phyloP scores from a whole-genome alignment of 2,797 vertebrate genomes.

The Gymnocypris eckloni region DNA sequence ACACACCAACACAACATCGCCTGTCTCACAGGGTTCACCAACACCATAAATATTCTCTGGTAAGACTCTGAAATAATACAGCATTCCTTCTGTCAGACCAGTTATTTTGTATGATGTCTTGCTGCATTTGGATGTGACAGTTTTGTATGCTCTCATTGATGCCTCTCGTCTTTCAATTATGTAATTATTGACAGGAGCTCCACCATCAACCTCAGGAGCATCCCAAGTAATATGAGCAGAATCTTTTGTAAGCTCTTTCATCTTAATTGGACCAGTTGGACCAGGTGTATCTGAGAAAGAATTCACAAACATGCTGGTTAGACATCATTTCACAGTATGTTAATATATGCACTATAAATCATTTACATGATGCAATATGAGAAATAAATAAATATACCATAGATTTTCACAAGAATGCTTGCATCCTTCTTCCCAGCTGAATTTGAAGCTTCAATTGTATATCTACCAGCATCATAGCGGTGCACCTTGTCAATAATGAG shows the following conservation, averaged over 20 bases:
- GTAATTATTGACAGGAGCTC: constrained; percentile 95
- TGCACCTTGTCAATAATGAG: constrained; percentile 96
- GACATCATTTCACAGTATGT: not conserved
- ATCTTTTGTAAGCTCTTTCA: constrained; percentile 94
- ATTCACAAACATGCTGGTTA: constrained; percentile 30
- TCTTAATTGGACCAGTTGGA: constrained; percentile 88
- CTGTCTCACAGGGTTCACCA: constrained; percentile 91
- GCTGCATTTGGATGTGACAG: constrained; percentile 93
- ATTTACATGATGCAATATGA: not conserved
- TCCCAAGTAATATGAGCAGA: constrained; percentile 94
- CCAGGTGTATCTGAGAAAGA: constrained; percentile 91
- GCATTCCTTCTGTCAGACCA: constrained; percentile 90
- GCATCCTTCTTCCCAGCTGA: constrained; percentile 94
- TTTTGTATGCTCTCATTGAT: constrained; percentile 98
- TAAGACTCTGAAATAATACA: constrained; percentile 97
- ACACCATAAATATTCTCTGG: constrained; percentile 98
- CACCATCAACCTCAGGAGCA: constrained; percentile 90
- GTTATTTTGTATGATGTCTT: constrained; percentile 94
- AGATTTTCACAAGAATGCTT: constrained; percentile 94
- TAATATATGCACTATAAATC: not conserved
- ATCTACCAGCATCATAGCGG: constrained; percentile 97
- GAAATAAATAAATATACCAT: constrained; percentile 79
- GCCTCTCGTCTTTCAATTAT: constrained; percentile 97
- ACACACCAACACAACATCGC: constrained; percentile 90
- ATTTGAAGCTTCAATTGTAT: constrained; percentile 92